Percentiles rank a stretch among this genome's conserved stretches.
These are phyloP conservation scores for Centropristis striata DNA, from an alignment of 2,113 vertebrate genomes.

Conservation along the genomic window DNA sequence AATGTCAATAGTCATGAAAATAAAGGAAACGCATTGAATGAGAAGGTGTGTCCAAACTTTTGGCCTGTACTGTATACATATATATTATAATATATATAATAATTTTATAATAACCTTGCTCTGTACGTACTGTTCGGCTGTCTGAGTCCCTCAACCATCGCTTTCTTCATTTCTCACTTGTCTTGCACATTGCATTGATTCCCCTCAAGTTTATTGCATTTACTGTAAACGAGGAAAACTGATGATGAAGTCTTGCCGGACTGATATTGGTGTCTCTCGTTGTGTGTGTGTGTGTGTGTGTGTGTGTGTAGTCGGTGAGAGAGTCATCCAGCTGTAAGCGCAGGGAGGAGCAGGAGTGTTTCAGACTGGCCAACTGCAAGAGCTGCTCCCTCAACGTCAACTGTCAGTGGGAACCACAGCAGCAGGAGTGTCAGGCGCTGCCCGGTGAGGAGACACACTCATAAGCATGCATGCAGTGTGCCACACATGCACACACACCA, in stretches of 20 bases:
- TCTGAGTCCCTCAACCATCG: constrained; percentile 16
- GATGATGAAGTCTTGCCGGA: background rate
- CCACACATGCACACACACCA: background rate
- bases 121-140: constrained; percentile 33
- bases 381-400: constrained; percentile 94
- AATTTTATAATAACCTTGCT: background rate
- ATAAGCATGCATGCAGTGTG: background rate
- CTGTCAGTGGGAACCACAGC: constrained; percentile 95
- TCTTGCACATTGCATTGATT: constrained; percentile 9
- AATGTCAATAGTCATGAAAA: no score
- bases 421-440: constrained; percentile 94
- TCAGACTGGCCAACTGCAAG: constrained; percentile 93
- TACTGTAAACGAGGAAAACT: background rate
- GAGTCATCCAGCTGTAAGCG: constrained; percentile 92
- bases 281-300: constrained; percentile 16
- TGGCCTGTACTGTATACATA: no score
- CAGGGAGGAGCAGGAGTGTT: constrained; percentile 95
- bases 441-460: constrained; percentile 86
- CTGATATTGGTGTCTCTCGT: constrained; percentile 24
- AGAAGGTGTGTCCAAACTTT: no score
- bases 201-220: constrained; percentile 20
- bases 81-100: no score
- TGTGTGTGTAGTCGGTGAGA: constrained; percentile 86
- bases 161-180: background rate
- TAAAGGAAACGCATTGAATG: no score